Conservation (phyloP, 2,888 invertebrate species). For the Melanchra persicariae region DNA sequence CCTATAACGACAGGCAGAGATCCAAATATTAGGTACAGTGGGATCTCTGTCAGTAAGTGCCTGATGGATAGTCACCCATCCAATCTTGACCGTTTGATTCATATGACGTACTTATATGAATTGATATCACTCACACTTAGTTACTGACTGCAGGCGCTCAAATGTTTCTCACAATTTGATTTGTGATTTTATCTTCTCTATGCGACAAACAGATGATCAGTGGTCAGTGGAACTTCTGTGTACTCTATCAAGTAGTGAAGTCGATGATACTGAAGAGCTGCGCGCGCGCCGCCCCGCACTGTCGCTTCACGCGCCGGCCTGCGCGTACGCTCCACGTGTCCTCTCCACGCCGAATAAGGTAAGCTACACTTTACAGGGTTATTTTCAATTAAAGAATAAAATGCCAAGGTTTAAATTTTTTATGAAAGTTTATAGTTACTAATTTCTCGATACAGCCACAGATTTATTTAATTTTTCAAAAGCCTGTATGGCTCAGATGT, state of each 20-base stretch:
- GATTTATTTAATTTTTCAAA: not conserved
- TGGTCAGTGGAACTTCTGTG: constrained; percentile 25
- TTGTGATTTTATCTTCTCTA: not conserved
- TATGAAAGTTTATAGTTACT: no score
- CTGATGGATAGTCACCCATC: no score
- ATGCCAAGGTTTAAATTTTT: not conserved
- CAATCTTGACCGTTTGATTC: no score
- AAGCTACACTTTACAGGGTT: constrained; percentile 18
- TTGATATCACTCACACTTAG: not conserved
- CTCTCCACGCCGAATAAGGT: constrained; percentile 35
- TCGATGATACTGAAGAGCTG: constrained; percentile 19
- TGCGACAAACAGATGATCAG: no score
- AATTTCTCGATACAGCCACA: not conserved
- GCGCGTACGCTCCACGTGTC: constrained; percentile 42
- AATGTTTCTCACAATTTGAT: constrained; percentile 2
- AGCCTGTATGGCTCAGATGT: no score
- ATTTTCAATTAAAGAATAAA: not conserved
- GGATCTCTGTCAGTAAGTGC: no score
- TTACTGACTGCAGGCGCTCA: not conserved
- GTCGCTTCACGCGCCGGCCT: constrained; percentile 32
- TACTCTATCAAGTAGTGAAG: constrained; percentile 20
- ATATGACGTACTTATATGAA: no score
- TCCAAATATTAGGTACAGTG: no score
- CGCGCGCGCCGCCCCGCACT: constrained; percentile 46
- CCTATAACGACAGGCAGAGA: no score